A percentile compares a stretch with the other conserved stretches of the same genome.
phyloP scores from a whole-genome alignment of 1,140 invertebrate genomes.

The Luehdorfia chinensis region DNA sequence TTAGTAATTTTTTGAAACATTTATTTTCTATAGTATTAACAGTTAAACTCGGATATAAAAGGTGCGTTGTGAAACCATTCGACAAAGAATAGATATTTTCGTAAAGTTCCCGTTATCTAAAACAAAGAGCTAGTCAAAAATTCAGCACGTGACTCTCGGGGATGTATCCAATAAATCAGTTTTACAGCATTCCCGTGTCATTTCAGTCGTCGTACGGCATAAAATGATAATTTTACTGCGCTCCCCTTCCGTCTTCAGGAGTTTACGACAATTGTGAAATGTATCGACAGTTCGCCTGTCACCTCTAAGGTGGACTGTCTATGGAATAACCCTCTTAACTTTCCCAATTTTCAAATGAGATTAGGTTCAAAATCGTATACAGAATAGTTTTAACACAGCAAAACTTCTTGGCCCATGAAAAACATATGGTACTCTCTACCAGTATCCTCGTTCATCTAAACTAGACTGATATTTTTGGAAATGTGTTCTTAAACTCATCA shows the following conservation, averaged over 20 bases:
- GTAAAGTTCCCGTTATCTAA: slow-evolving; percentile 33
- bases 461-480: slow-evolving; percentile 54
- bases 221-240: slow-evolving; percentile 76
- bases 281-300: slow-evolving; percentile 73
- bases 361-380: slow-evolving; percentile 38
- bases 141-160: slow-evolving; percentile 68
- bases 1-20: no score
- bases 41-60: no score
- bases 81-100: no score
- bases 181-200: slow-evolving; percentile 75
- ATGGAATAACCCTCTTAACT: slow-evolving; percentile 17
- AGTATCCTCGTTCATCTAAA: no score
- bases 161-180: slow-evolving; percentile 75
- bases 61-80: no score
- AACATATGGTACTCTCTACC: slow-evolving; percentile 60
- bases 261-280: slow-evolving; percentile 77
- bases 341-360: slow-evolving; percentile 23
- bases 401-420: slow-evolving; percentile 29
- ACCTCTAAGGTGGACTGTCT: slow-evolving; percentile 50
- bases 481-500: slow-evolving; percentile 54
- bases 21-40: no score
- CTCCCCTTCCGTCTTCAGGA: slow-evolving; percentile 69
- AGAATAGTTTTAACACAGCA: slow-evolving; percentile 3
- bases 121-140: slow-evolving; percentile 72
- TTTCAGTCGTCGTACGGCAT: slow-evolving; percentile 75